phyloP scores from a whole-genome alignment of 2,888 invertebrate genomes.

The Lasiommata megera region DNA sequence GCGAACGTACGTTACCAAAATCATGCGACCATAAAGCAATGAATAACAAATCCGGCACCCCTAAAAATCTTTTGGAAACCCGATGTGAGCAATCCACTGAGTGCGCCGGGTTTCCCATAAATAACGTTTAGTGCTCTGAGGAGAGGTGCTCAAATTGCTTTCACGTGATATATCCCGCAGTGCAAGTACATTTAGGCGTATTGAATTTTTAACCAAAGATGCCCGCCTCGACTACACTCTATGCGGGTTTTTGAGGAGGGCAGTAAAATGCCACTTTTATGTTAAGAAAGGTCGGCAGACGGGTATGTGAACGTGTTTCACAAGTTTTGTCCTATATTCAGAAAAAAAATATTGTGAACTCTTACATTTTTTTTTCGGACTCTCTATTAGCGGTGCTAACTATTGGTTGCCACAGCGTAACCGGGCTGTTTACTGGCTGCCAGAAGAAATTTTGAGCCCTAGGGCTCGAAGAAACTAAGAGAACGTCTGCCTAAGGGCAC shows the following conservation, averaged over 20 bases:
- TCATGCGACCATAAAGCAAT: background rate
- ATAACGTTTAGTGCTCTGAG: constrained; percentile 73
- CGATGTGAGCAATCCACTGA: constrained; percentile 69
- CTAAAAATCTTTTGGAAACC: constrained; percentile 67
- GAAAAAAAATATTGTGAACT: too few species aligned
- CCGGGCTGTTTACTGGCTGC: too few species aligned
- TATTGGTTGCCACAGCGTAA: too few species aligned
- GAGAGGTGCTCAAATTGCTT: constrained; percentile 78
- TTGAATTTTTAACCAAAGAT: constrained; percentile 74
- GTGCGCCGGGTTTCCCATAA: constrained; percentile 72
- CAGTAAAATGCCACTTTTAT: constrained; percentile 22
- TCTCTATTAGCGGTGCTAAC: too few species aligned
- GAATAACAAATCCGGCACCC: constrained; percentile 8
- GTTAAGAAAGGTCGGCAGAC: constrained; percentile 25
- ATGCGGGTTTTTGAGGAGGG: constrained; percentile 13
- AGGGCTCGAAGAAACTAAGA: too few species aligned
- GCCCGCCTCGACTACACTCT: constrained; percentile 18
- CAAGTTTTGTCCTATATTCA: constrained; percentile 6
- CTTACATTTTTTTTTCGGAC: too few species aligned
- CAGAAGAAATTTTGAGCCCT: too few species aligned
- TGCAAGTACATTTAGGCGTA: constrained; percentile 68
- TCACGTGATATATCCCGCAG: constrained; percentile 72
- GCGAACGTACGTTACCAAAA: background rate
- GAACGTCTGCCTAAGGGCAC: too few species aligned
- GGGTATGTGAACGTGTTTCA: constrained; percentile 16